Conservation (phyloP, 2,888 invertebrate genomes). For the Endomychus coccineus region DNA sequence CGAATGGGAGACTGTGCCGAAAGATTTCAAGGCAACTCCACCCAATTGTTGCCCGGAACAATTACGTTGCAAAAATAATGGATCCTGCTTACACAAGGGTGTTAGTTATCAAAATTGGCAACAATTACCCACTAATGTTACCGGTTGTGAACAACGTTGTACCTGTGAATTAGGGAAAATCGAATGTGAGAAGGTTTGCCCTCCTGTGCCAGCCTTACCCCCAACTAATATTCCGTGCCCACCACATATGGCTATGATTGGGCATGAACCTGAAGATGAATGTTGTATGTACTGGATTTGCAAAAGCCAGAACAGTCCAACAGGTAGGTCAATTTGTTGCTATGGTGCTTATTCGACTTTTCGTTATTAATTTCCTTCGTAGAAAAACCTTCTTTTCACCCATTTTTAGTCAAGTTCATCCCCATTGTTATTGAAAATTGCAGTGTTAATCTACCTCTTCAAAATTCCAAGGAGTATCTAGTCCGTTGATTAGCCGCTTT, state of each 20-base stretch:
- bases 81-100: constrained; percentile 71
- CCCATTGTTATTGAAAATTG: too few relatives aligned
- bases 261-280: constrained; percentile 64
- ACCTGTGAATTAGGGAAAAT: constrained; percentile 83
- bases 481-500: too few relatives aligned
- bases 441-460: too few relatives aligned
- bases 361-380: too few relatives aligned
- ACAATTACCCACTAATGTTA: constrained; percentile 68
- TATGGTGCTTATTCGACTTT: too few relatives aligned
- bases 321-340: too few relatives aligned
- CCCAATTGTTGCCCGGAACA: constrained; percentile 78
- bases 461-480: too few relatives aligned
- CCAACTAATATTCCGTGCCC: constrained; percentile 69
- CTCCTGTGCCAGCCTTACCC: constrained; percentile 67
- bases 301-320: too few relatives aligned
- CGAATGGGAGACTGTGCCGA: constrained; percentile 77
- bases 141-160: constrained; percentile 79
- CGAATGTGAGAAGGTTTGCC: constrained; percentile 75
- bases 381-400: too few relatives aligned
- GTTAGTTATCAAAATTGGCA: constrained; percentile 67
- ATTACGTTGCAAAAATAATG: constrained; percentile 71
- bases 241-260: constrained; percentile 57
- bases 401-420: too few relatives aligned
- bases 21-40: constrained; percentile 59
- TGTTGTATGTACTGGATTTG: constrained; percentile 79